phyloP scores from a whole-genome alignment of 2,888 invertebrate species.

The Terebella lapidaria region DNA sequence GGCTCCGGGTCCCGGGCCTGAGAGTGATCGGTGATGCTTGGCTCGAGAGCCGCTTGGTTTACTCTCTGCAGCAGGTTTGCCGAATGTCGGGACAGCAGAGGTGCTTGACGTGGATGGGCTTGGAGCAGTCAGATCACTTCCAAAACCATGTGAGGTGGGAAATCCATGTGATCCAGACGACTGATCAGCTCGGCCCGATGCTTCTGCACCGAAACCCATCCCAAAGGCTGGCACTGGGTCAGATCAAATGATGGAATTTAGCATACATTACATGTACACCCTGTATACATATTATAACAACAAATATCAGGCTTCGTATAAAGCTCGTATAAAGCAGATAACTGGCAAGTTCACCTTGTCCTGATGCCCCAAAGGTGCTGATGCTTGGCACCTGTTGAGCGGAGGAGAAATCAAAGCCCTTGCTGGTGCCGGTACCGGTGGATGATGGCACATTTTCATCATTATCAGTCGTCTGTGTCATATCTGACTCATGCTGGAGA shows the following conservation, averaged over 20 bases:
- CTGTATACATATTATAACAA: no score
- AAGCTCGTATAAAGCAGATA: no score
- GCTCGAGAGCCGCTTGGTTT: no score
- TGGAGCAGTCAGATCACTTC: no score
- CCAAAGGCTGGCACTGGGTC: neutral
- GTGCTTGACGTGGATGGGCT: no score
- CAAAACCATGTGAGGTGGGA: neutral
- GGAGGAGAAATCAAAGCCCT: conserved; percentile 62
- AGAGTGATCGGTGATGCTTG: no score
- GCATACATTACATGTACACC: no score
- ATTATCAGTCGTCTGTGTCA: conserved; percentile 12
- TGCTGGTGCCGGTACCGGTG: conserved; percentile 24
- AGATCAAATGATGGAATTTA: neutral
- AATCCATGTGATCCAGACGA: neutral
- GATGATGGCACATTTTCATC: conserved; percentile 28
- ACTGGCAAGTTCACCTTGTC: no score
- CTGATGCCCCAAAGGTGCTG: conserved; percentile 20
- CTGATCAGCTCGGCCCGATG: neutral
- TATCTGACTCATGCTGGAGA: conserved; percentile 60
- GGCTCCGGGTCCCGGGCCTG: no score
- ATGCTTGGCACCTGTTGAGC: conserved; percentile 39
- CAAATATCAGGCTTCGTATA: no score
- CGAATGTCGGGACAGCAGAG: no score
- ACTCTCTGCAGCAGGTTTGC: no score
- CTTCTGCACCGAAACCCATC: neutral